Percentiles rank a stretch among this genome's conserved stretches.
phyloP scores from a whole-genome alignment of 2,888 invertebrate genomes.

The Tenthredo notha region DNA sequence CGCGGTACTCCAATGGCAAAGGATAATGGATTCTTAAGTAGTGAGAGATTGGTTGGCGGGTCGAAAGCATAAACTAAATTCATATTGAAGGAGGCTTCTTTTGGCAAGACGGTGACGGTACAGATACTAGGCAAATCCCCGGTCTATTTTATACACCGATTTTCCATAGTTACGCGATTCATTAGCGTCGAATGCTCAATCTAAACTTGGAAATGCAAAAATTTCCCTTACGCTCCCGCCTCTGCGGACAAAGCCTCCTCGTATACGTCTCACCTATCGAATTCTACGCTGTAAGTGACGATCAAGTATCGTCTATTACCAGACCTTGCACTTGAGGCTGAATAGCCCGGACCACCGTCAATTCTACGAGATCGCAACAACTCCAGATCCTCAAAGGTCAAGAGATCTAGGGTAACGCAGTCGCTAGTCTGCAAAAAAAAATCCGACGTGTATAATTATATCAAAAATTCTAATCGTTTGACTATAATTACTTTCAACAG shows the following conservation, averaged over 20 bases:
- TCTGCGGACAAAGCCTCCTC: not conserved
- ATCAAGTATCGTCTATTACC: slow-evolving; percentile 80
- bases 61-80: slow-evolving; percentile 59
- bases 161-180: not conserved
- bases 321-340: slow-evolving; percentile 64
- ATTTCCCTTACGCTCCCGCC: not conserved
- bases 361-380: slow-evolving; percentile 76
- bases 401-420: slow-evolving; percentile 79
- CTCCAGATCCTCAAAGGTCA: slow-evolving; percentile 80
- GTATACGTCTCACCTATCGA: slow-evolving; percentile 77
- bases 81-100: slow-evolving; percentile 27
- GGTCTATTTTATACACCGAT: not conserved
- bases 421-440: slow-evolving; percentile 78
- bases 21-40: slow-evolving; percentile 80
- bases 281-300: slow-evolving; percentile 80
- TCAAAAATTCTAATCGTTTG: slow-evolving; percentile 13
- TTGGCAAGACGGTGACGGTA: not conserved
- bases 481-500: slow-evolving; percentile 77
- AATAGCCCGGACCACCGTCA: slow-evolving; percentile 67
- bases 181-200: not conserved
- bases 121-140: not conserved
- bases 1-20: slow-evolving; percentile 80
- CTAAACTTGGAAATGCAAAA: not conserved
- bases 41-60: not conserved
- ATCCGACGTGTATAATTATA: not conserved